Evolutionary conservation across 2,113 vertebrate species (phyloP), one percentile per base, ranked within the genome.

Genomic region (Passerina amoena): DNA sequence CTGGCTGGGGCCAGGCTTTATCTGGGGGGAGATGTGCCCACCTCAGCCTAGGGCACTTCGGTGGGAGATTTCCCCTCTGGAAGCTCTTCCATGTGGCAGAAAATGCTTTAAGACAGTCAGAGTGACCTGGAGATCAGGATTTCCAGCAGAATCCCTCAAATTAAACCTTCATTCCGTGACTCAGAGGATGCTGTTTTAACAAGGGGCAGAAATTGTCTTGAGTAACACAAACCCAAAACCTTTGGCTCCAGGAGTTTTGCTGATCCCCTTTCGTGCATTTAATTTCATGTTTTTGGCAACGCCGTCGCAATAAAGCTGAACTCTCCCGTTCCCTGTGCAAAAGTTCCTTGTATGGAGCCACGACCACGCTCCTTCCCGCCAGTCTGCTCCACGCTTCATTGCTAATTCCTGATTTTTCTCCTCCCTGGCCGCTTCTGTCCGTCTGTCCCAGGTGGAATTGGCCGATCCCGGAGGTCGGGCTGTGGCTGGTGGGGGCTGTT

Each of bases 341-440:
- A 38, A 69, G 22, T 4, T 48, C 54, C 31, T 80, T 17, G 16
- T 79, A 60, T 2, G 5, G 75, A 80, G 60, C 69, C 92, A 81
- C 2, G 2, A 9, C 8, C 30, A 33, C 12, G 12, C 13, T 68
- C 57, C 25, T 79, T 86, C 50, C 77, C 59, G 42, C 60, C 83
- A 80, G 51, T 6, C 8, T 1, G 1, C 14, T 59, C 76, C 69
- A 45, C 9, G 19, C 33, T 53, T 68, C 31, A 1, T 31, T 87
- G 61, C n/a, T 17, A 79, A 60, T 69, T 78, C 69, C 42, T 8
- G 37, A 2, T 79, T 96, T 89, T 47, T 28, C 35, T 86, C 56
- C 48, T 68, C 37, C 37, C 20, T 1, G 3, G 16, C 19, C 0
- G 0, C 68, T 81, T 75, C 10, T 1, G 0, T 10, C 6, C 5